Evolutionary conservation across 2,797 vertebrate genomes (phyloP).

Genomic region (Simalia tracyae): DNA sequence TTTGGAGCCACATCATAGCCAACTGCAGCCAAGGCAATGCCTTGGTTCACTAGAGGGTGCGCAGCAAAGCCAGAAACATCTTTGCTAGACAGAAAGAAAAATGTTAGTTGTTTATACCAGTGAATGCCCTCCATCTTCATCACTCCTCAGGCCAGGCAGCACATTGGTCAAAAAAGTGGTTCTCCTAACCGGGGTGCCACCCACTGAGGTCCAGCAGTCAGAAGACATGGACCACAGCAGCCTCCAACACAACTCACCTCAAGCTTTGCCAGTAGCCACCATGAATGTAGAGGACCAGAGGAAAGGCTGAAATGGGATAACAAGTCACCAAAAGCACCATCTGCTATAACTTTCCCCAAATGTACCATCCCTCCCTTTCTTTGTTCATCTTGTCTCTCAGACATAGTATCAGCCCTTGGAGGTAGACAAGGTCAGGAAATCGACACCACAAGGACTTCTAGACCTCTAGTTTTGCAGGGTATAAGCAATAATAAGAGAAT

Average conservation of each 20-base stretch:
- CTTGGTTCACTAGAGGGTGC: slow-evolving; percentile 75
- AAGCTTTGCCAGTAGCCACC: slow-evolving; percentile 94
- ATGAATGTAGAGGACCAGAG: slow-evolving; percentile 87
- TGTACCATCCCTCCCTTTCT: neutral
- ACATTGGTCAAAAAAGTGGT: neutral
- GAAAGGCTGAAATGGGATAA: slow-evolving; percentile 74
- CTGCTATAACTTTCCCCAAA: neutral
- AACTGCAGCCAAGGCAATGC: slow-evolving; percentile 82
- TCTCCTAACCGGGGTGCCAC: neutral
- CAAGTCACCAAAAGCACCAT: rapidly evolving
- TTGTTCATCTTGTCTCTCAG: neutral
- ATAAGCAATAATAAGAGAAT: neutral
- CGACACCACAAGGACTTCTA: neutral
- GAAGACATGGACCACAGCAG: rapidly evolving
- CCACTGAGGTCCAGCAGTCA: no score
- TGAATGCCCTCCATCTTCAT: neutral
- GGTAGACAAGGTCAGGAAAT: neutral
- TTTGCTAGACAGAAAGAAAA: slow-evolving; percentile 76
- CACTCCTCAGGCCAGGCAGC: neutral
- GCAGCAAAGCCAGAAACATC: slow-evolving; percentile 89
- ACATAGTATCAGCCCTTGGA: neutral
- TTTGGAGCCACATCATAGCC: slow-evolving; percentile 87
- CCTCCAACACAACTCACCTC: slow-evolving; percentile 75
- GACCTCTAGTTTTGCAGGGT: neutral
- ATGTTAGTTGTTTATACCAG: neutral